Evolutionary conservation across 2,888 invertebrate genomes (phyloP), one percentile per base, ranked within the genome.

Genomic region (Eremobia ochroleuca): DNA sequence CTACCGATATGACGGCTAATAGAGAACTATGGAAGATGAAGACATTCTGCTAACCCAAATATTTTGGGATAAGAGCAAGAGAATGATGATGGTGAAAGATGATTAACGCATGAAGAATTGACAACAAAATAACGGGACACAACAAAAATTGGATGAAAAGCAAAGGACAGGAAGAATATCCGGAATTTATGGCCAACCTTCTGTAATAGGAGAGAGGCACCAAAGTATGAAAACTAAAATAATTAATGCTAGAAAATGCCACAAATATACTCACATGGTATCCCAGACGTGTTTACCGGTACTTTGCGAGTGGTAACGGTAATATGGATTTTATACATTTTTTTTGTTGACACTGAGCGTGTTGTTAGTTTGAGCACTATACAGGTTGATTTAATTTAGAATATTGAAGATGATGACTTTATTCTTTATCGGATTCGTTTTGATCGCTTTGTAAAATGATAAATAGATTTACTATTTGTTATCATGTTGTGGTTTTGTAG

Each of bases 291-390:
- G 4, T 72, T 18, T n/a, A 62, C 18, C 4, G 25, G 21, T n/a
- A 58, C 43, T 55, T 49, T 40, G 46, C 18, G n/a, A 34, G n/a
- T 2, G 0, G 40, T 40, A 74, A 49, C 62, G 21, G 46, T 62
- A 0, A n/a, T 18, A 18, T 18, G 46, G 15, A 34, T 61, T 67
- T 73, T 62, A 81, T 81, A 81, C 31, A 21, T n/a, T 25, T n/a
- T 80, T 40, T 31, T 34, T 80, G 49, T 78, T 72, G 49, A 49
- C 80, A 72, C 40, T 1, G 8, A 34, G 28, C 28, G 18, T 73
- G 0, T 58, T 59, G 28, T 67, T 37, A n/a, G 40, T 52, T 55
- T 34, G 2, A 13, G 0, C 0, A 5, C 11, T 61, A 18, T 34
- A 79, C 37, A 73, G 67, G 4, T 0, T 73, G 73, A 25, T 62